These are phyloP conservation scores for Drosophila gunungcola DNA, from an alignment of 1,140 invertebrate species.

Conservation along the genomic window DNA sequence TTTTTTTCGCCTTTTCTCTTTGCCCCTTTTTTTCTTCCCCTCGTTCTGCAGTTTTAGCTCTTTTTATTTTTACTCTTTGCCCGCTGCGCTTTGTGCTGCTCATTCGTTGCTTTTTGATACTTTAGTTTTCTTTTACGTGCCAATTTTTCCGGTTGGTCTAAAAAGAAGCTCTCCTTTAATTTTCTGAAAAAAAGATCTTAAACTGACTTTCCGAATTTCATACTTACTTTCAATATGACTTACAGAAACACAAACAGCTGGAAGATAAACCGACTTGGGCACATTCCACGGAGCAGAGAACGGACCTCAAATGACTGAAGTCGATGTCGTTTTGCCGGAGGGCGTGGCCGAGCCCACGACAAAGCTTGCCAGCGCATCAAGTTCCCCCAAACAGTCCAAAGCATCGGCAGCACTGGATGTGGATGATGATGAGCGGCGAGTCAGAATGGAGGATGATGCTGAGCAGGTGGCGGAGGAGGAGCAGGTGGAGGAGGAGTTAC, in stretches of 20 bases:
- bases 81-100: slow-evolving; percentile 54
- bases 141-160: slow-evolving; percentile 69
- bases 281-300: slow-evolving; percentile 66
- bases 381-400: slow-evolving; percentile 17
- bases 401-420: slow-evolving; percentile 4
- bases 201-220: slow-evolving; percentile 1
- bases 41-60: slow-evolving; percentile 62
- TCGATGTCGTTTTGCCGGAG: slow-evolving; percentile 83
- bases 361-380: slow-evolving; percentile 68
- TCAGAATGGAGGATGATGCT: slow-evolving; percentile 6
- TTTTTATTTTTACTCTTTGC: slow-evolving; percentile 55
- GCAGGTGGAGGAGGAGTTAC: not conserved
- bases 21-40: slow-evolving; percentile 11
- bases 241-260: slow-evolving; percentile 37
- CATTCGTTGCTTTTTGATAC: slow-evolving; percentile 55
- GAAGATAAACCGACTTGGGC: slow-evolving; percentile 46
- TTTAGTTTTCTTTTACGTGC: slow-evolving; percentile 71
- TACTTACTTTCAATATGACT: not conserved
- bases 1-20: slow-evolving; percentile 40
- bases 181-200: slow-evolving; percentile 15
- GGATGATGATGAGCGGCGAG: too few relatives aligned
- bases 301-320: slow-evolving; percentile 82
- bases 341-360: slow-evolving; percentile 75
- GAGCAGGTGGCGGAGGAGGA: slow-evolving; percentile 7
- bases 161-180: slow-evolving; percentile 13